Base-by-base conservation (phyloP, 2,888 invertebrate species). In the Dioctria linearis region DNA sequence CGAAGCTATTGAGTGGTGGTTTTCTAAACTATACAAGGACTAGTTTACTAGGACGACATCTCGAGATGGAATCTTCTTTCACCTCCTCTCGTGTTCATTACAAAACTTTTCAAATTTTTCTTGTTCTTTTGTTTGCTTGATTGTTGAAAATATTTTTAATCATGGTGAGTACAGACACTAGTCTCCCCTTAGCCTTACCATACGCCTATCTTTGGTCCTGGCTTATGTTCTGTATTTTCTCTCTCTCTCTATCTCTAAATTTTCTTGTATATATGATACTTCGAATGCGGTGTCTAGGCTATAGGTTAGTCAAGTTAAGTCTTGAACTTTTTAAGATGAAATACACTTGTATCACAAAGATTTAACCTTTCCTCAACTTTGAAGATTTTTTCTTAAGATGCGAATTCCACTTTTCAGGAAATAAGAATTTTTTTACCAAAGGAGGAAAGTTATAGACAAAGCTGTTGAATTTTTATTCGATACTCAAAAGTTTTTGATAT, bases 1-100 rank as follows among this genome's bases (percentile, higher is more conserved):
- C 76, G 39, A 76, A 61, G 76, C 76, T 76, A 76, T 76, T 61
- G 76, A 76, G 76, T 76, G 63, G 75, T 61, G 37, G 46, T n/a
- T 65, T 66, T 66, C 6, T 40, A 66, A 42, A 66, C 43, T 66
- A 66, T 42, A 43, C 66, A 66, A 66, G 66, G 43, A 66, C 66
- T 66, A 43, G 40, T 66, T 61, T 61, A 61, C 61, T 61, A 25
- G 61, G 61, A 61, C n/a, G 39, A 25, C 37, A 39, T 25, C 39
- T 61, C 39, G 61, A 61, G 61, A 61, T 61, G 43, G 42, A 49
- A 57, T 42, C 73, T 57, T n/a, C 57, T 40, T n/a, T 25, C 25
- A 25, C 25, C 25, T 5, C 25, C 42, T 39, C 8, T 73, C 42
- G 59, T 57, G 42, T 73, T 57, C 57, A 61, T 61, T 61, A 61